These are phyloP conservation scores for Metopolophium dirhodum DNA, from an alignment of 1,140 invertebrate genomes.

Conservation along the genomic window DNA sequence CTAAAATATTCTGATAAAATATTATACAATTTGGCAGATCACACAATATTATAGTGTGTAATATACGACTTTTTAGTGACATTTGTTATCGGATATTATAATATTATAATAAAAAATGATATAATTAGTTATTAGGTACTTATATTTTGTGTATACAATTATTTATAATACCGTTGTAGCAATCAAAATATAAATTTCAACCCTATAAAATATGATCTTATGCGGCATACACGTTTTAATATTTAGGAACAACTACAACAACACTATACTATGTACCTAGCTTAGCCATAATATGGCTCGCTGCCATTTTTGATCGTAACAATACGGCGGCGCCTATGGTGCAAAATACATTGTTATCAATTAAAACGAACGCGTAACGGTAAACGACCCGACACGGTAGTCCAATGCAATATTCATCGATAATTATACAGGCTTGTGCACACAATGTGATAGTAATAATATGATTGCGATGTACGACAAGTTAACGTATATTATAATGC, in stretches of 20 bases:
- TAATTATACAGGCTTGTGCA: background rate
- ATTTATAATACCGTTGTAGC: no score
- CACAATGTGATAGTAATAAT: background rate
- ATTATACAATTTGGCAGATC: no score
- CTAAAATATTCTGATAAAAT: background rate
- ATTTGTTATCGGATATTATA: no score
- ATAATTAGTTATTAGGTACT: no score
- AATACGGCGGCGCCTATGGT: background rate
- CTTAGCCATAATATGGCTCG: background rate
- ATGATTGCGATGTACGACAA: background rate
- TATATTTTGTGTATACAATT: no score
- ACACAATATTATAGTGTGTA: no score
- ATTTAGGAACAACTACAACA: background rate
- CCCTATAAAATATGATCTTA: background rate
- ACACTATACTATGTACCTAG: background rate
- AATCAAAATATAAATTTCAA: background rate
- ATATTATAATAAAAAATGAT: no score
- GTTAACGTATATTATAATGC: background rate
- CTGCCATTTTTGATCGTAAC: background rate
- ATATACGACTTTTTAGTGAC: no score
- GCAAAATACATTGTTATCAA: slow-evolving; percentile 11
- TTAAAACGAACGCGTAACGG: background rate
- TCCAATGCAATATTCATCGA: background rate
- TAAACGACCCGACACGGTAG: background rate
- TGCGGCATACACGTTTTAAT: background rate